Evolutionary conservation across 2,113 vertebrate genomes (phyloP).

Genomic region (Loxodonta africana): DNA sequence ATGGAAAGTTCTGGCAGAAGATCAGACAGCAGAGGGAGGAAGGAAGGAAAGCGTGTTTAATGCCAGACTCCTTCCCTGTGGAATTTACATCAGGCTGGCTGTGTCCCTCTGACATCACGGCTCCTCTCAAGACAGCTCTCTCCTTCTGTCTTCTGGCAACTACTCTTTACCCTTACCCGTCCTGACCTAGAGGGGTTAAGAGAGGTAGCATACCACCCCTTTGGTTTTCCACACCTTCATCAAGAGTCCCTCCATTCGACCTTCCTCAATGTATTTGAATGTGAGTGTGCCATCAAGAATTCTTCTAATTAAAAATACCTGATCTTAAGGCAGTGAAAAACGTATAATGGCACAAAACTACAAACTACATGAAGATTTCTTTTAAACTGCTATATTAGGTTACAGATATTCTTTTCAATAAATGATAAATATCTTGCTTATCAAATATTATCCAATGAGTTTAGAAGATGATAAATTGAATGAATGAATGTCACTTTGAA

Average conservation of each 20-base stretch:
- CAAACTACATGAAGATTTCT: neutral
- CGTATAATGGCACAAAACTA: conserved; percentile 12
- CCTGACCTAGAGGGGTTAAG: neutral
- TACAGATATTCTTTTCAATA: neutral
- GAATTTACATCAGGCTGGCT: neutral
- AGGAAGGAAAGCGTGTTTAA: neutral
- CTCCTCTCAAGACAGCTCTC: neutral
- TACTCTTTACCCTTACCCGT: neutral
- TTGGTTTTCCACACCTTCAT: neutral
- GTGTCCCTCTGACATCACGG: neutral
- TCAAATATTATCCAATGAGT: neutral
- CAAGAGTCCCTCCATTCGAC: neutral
- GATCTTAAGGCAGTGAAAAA: neutral
- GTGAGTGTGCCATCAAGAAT: neutral
- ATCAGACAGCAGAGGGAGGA: neutral
- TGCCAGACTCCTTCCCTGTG: neutral
- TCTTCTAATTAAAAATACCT: neutral
- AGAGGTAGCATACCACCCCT: neutral
- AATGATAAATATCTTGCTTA: neutral
- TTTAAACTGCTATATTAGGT: neutral
- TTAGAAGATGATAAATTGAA: neutral
- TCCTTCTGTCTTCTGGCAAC: neutral
- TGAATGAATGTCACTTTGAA: neutral
- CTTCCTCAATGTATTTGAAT: neutral
- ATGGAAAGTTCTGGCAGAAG: neutral